A percentile compares a stretch with the other conserved stretches of the same genome.
These are phyloP conservation scores for Napeogenes sylphis DNA, from an alignment of 2,888 invertebrate species.

Conservation along the genomic window DNA sequence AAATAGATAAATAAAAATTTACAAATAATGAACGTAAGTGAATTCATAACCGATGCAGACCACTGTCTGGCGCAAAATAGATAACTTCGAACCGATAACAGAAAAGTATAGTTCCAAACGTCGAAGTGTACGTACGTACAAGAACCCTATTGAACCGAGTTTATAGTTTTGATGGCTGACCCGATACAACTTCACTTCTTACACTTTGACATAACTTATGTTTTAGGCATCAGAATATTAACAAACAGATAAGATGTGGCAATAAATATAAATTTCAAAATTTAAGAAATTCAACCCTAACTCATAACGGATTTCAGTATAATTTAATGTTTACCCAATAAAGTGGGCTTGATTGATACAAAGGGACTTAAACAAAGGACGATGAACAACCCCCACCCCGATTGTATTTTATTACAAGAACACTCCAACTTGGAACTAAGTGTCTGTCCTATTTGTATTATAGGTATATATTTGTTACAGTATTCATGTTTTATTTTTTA, in stretches of 20 bases:
- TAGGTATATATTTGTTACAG: neutral
- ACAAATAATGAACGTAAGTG: no score
- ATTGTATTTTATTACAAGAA: conserved; percentile 7
- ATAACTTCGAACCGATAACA: no score
- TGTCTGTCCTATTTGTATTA: conserved; percentile 4
- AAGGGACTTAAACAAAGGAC: conserved; percentile 10
- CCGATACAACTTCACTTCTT: no score
- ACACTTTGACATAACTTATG: no score
- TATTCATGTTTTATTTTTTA: neutral
- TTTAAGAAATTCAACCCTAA: neutral
- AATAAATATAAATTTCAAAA: neutral
- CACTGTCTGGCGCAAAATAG: no score
- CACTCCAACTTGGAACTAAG: conserved; percentile 1
- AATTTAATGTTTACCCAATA: conserved; percentile 19
- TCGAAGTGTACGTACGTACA: no score
- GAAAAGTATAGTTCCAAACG: no score
- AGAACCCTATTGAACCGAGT: no score
- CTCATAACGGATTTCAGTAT: neutral
- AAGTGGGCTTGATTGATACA: conserved; percentile 18
- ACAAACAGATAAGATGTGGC: neutral
- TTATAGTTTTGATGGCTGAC: no score
- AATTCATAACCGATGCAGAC: no score
- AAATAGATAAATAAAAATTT: no score
- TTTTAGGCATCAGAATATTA: no score
- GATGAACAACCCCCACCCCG: conserved; percentile 1